These are phyloP conservation scores for Ranitomeya variabilis DNA, from an alignment of 2,113 vertebrate species.

Conservation along the genomic window DNA sequence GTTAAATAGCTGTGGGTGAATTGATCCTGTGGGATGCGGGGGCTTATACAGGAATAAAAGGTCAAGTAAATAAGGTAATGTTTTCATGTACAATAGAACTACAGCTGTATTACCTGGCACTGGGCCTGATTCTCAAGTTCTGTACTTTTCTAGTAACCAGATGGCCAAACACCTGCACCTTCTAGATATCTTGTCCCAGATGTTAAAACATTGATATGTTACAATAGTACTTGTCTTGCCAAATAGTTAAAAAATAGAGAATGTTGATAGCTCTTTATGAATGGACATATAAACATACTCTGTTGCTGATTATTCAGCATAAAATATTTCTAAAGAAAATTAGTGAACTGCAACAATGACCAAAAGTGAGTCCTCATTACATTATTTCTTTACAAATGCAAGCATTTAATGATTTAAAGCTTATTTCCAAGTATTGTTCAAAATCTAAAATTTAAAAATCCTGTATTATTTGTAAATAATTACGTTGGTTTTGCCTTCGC, in stretches of 20 bases:
- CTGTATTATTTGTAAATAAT: no score
- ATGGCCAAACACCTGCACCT: constrained; percentile 31
- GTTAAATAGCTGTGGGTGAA: constrained; percentile 13
- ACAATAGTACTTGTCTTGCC: background rate
- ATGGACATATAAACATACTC: background rate
- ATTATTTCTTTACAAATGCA: background rate
- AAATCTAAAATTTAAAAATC: no score
- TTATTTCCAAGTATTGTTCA: no score
- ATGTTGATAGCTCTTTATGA: background rate
- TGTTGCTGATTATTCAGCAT: background rate
- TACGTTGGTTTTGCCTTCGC: no score
- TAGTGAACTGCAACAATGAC: background rate
- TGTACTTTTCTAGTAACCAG: constrained; percentile 9
- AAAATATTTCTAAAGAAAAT: background rate
- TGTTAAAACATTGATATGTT: background rate
- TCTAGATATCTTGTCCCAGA: constrained; percentile 3
- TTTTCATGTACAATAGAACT: constrained; percentile 4
- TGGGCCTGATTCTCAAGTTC: constrained; percentile 4
- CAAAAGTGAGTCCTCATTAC: background rate
- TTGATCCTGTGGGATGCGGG: constrained; percentile 21
- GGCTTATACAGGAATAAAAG: constrained; percentile 25
- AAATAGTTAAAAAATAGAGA: background rate
- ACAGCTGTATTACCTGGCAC: constrained; percentile 33
- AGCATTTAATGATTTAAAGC: no score
- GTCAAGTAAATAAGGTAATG: constrained; percentile 35